Evolutionary conservation across 2,888 invertebrate genomes (phyloP).

Genomic region (Lasioglossum malachurum): DNA sequence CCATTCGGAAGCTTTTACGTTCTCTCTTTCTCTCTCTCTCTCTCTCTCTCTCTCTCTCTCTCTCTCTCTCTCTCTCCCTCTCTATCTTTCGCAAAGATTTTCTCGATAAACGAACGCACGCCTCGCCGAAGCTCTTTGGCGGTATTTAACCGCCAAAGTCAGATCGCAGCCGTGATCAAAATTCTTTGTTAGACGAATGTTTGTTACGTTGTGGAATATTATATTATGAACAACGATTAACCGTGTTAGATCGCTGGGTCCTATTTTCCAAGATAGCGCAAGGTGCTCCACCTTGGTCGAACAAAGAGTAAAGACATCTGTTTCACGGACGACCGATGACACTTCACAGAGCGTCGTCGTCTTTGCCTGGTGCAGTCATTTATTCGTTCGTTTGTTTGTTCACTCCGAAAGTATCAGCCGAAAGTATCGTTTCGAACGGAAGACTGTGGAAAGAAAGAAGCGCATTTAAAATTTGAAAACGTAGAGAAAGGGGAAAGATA

Average conservation of each 20-base stretch:
- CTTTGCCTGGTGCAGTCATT: background rate
- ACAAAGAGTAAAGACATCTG: background rate
- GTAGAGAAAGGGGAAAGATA: background rate
- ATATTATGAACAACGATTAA: background rate
- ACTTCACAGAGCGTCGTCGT: background rate
- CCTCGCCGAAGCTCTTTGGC: background rate
- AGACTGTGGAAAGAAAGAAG: background rate
- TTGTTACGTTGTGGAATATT: too few relatives aligned
- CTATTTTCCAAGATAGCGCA: background rate
- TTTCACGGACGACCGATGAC: background rate
- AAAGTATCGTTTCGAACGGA: background rate
- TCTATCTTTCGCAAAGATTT: background rate
- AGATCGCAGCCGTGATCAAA: too few relatives aligned
- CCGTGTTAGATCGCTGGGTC: background rate
- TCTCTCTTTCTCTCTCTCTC: background rate
- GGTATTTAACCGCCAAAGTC: background rate
- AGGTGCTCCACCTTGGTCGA: background rate
- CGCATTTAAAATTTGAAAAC: background rate
- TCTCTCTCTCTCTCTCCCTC: background rate
- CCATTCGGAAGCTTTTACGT: conserved; percentile 3
- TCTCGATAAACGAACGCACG: background rate
- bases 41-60: background rate
- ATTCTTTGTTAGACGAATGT: too few relatives aligned
- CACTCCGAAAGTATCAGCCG: background rate
- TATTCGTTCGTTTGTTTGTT: background rate